A percentile compares a stretch with the other conserved stretches of the same genome.
phyloP scores from a whole-genome alignment of 2,888 invertebrate genomes.

The Lacanobia oleracea region DNA sequence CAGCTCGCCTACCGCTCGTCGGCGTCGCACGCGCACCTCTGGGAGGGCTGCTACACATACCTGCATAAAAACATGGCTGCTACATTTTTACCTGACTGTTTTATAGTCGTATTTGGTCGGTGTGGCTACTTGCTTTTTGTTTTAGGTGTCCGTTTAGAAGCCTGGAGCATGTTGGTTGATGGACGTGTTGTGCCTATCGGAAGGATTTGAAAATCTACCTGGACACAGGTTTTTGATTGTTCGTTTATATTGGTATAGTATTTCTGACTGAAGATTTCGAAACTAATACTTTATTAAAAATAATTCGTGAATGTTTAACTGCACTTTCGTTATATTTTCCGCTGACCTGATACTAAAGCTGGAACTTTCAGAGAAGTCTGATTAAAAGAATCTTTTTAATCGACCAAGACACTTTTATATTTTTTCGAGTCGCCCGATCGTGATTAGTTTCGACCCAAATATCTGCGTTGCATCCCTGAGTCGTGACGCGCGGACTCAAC shows the following conservation, averaged over 20 bases:
- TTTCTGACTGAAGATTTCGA: too few relatives aligned
- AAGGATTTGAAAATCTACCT: not conserved
- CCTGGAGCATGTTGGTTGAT: not conserved
- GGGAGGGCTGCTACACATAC: conserved; percentile 61
- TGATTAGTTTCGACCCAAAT: conserved; percentile 63
- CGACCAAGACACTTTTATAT: conserved; percentile 3
- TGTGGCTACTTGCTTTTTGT: conserved; percentile 29
- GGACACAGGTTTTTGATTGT: not conserved
- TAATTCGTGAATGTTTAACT: not conserved
- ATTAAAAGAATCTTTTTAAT: conserved; percentile 5
- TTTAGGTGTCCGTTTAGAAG: conserved; percentile 20
- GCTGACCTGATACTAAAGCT: not conserved
- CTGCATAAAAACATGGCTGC: conserved; percentile 50
- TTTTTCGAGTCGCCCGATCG: conserved; percentile 59
- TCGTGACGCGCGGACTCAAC: conserved; percentile 80
- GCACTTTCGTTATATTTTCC: too few relatives aligned
- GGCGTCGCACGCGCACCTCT: conserved; percentile 63
- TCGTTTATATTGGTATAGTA: not conserved
- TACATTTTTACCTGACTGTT: conserved; percentile 52
- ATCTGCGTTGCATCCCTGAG: conserved; percentile 62
- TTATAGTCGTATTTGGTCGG: conserved; percentile 48
- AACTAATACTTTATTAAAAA: not conserved
- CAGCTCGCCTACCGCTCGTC: conserved; percentile 74
- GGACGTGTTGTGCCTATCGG: not conserved
- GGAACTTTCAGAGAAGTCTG: not conserved